Conservation (phyloP, 2,888 invertebrate genomes). For the Endotricha flammealis region DNA sequence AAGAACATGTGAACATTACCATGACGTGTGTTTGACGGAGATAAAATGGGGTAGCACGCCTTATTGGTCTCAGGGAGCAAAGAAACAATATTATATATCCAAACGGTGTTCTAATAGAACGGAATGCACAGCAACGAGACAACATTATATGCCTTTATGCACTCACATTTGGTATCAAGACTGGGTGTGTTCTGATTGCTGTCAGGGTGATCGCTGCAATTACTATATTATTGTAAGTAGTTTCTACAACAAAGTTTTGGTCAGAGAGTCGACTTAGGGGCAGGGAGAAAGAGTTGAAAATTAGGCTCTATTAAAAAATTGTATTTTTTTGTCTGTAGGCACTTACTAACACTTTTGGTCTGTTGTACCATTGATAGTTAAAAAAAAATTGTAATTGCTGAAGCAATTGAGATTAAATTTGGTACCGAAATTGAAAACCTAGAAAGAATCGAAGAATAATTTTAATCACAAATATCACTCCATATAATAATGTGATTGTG, state of each 20-base stretch:
- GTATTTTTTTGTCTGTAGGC: too few species aligned
- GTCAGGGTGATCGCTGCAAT: constrained; percentile 96
- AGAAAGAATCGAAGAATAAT: too few species aligned
- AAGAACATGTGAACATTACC: constrained; percentile 90
- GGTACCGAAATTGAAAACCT: too few species aligned
- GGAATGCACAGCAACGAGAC: constrained; percentile 85
- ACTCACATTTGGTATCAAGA: constrained; percentile 97
- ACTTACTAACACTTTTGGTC: too few species aligned
- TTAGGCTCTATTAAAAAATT: too few species aligned
- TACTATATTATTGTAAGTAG: constrained; percentile 94
- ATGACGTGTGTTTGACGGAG: constrained; percentile 92
- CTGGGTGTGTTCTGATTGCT: constrained; percentile 97
- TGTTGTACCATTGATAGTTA: too few species aligned
- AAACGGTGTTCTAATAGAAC: constrained; percentile 92
- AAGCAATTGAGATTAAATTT: too few species aligned
- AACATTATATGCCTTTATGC: constrained; percentile 86
- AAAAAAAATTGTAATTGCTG: too few species aligned
- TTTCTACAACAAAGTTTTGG: constrained; percentile 6
- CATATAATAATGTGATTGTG: too few species aligned
- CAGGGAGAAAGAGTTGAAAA: not conserved
- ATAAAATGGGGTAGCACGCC: constrained; percentile 98
- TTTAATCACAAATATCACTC: too few species aligned
- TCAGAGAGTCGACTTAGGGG: not conserved
- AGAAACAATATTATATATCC: constrained; percentile 95
- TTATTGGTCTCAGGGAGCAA: constrained; percentile 95